These are phyloP conservation scores for Toxotes jaculatrix DNA, from an alignment of 2,113 vertebrate genomes.

Conservation along the genomic window DNA sequence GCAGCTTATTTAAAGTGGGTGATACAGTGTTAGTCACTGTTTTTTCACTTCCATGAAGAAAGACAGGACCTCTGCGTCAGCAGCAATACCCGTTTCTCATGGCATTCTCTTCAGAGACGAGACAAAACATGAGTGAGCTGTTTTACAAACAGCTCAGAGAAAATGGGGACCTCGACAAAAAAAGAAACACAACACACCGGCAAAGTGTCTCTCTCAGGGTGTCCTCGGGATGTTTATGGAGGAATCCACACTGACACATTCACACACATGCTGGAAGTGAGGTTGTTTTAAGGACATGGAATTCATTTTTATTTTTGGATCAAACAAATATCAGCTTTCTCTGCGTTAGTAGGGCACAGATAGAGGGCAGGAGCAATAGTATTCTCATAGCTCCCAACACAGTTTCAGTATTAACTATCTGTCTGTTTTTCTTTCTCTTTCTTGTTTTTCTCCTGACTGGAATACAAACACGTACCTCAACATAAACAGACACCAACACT, in stretches of 20 bases:
- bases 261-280: slow-evolving; percentile 13
- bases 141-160: slow-evolving; percentile 41
- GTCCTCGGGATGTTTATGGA: slow-evolving; percentile 49
- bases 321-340: slow-evolving; percentile 4
- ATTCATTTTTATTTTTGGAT: slow-evolving; percentile 10
- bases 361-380: not conserved
- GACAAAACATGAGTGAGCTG: slow-evolving; percentile 56
- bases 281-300: slow-evolving; percentile 4
- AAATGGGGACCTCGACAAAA: slow-evolving; percentile 25
- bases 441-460: not conserved
- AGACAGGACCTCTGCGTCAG: slow-evolving; percentile 8
- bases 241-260: slow-evolving; percentile 23
- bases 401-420: not conserved
- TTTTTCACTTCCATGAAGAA: slow-evolving; percentile 18
- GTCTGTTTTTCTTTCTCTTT: not conserved
- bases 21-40: slow-evolving; percentile 25
- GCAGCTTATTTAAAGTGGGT: slow-evolving; percentile 1
- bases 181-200: not conserved
- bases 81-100: slow-evolving; percentile 13
- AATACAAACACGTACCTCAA: not conserved
- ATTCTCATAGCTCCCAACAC: not conserved
- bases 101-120: slow-evolving; percentile 8
- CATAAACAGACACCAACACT: not conserved
- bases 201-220: slow-evolving; percentile 3
- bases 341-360: not conserved